These are phyloP conservation scores for Anguilla japonica DNA, from an alignment of 2,113 vertebrate species.

Conservation along the genomic window DNA sequence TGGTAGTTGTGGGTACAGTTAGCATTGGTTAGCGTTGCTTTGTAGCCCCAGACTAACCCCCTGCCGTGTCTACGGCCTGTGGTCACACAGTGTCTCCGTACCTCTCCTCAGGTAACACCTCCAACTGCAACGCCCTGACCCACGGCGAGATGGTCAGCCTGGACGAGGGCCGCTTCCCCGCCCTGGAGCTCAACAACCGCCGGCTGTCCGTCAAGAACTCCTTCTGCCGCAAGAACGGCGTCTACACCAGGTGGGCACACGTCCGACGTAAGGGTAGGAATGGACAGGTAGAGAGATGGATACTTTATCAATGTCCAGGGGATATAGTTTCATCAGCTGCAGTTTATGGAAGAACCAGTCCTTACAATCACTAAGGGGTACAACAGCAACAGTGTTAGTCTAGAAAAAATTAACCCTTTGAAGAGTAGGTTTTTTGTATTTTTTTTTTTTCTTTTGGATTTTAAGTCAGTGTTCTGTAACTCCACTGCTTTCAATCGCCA, in stretches of 20 bases:
- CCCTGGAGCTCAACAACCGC: slow-evolving; percentile 94
- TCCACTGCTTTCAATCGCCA: too few relatives aligned
- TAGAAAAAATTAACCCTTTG: too few relatives aligned
- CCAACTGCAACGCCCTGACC: slow-evolving; percentile 83
- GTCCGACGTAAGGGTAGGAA: not conserved
- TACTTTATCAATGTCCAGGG: not conserved
- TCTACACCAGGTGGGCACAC: slow-evolving; percentile 86
- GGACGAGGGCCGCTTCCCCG: slow-evolving; percentile 91
- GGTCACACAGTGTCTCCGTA: slow-evolving; percentile 65
- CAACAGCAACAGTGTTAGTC: too few relatives aligned
- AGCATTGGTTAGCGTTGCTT: not conserved
- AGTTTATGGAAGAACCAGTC: too few relatives aligned
- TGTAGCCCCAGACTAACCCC: not conserved
- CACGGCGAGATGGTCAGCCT: slow-evolving; percentile 95
- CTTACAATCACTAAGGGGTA: too few relatives aligned
- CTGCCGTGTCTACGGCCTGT: slow-evolving; percentile 44
- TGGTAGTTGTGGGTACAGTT: not conserved
- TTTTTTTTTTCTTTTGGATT: too few relatives aligned
- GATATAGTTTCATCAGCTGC: too few relatives aligned
- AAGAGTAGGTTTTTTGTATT: too few relatives aligned
- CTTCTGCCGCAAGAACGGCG: slow-evolving; percentile 93
- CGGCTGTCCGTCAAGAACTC: slow-evolving; percentile 94
- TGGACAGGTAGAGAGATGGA: not conserved
- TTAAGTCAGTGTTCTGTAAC: too few relatives aligned
- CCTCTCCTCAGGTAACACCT: slow-evolving; percentile 75